A percentile compares a stretch with the other conserved stretches of the same genome.
Evolutionary conservation across 2,888 invertebrate genomes (phyloP).

Genomic region (Strigamia crassipes): DNA sequence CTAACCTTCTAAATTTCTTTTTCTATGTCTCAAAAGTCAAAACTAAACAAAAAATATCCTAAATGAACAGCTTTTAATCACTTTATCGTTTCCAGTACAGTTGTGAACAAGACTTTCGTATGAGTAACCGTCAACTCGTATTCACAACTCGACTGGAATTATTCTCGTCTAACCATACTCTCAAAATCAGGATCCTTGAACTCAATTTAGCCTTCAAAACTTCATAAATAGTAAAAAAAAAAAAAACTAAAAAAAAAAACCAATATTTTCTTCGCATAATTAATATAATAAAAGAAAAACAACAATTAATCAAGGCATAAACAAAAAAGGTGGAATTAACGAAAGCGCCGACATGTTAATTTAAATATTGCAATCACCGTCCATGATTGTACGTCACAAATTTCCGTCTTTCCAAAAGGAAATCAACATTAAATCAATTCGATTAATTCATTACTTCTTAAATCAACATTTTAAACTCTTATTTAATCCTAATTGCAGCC

Average conservation of each 20-base stretch:
- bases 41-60: background rate
- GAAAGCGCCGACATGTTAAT: background rate
- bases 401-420: background rate
- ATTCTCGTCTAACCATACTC: background rate
- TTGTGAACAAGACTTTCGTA: too few relatives aligned
- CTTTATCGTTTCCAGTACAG: background rate
- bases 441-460: background rate
- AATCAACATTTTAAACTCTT: background rate
- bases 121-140: too few relatives aligned
- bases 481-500: background rate
- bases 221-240: background rate
- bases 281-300: background rate
- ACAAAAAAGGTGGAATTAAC: background rate
- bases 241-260: background rate
- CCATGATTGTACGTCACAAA: constrained; percentile 10
- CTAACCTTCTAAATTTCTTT: too few relatives aligned
- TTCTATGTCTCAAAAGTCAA: too few relatives aligned
- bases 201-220: background rate
- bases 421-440: background rate
- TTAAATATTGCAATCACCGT: background rate
- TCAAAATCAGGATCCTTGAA: background rate
- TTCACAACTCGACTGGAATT: too few relatives aligned
- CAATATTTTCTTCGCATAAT: background rate
- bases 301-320: background rate
- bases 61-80: background rate